Evolutionary conservation across 2,113 vertebrate species (phyloP).

Genomic region (Taxidea taxus): DNA sequence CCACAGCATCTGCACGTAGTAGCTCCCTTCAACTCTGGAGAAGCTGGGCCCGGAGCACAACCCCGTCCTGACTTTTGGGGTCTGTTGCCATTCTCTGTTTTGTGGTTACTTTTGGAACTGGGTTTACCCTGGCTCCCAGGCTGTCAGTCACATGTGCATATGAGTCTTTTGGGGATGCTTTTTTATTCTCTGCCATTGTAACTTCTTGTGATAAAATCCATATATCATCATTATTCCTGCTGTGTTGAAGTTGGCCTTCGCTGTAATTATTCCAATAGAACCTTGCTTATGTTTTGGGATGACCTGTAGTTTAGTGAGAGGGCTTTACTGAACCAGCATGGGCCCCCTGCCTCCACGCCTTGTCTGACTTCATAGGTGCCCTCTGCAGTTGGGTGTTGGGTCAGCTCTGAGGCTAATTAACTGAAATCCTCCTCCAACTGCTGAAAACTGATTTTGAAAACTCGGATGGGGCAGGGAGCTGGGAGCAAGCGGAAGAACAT

Average conservation of each 20-base stretch:
- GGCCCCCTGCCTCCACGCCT: not conserved
- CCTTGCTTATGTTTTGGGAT: not conserved
- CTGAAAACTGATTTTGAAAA: not conserved
- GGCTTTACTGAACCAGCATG: not conserved
- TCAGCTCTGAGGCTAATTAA: not conserved
- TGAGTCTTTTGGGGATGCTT: not conserved
- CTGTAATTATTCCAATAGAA: not conserved
- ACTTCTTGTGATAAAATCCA: not conserved
- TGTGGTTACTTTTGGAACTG: not conserved
- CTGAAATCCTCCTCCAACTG: not conserved
- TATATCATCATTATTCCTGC: not conserved
- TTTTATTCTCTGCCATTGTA: not conserved
- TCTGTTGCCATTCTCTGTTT: not conserved
- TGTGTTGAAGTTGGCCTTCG: not conserved
- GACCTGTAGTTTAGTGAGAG: not conserved
- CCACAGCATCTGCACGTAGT: fast-evolving
- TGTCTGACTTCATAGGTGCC: not conserved
- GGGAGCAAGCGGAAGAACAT: not conserved
- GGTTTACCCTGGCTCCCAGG: not conserved
- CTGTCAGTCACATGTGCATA: not conserved
- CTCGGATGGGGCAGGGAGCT: not conserved
- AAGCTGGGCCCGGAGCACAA: not conserved
- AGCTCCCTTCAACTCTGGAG: not conserved
- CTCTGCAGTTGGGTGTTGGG: not conserved
- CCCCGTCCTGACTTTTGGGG: not conserved